Evolutionary conservation across 2,888 invertebrate species (phyloP).

Genomic region (Ophonus ardosiacus): DNA sequence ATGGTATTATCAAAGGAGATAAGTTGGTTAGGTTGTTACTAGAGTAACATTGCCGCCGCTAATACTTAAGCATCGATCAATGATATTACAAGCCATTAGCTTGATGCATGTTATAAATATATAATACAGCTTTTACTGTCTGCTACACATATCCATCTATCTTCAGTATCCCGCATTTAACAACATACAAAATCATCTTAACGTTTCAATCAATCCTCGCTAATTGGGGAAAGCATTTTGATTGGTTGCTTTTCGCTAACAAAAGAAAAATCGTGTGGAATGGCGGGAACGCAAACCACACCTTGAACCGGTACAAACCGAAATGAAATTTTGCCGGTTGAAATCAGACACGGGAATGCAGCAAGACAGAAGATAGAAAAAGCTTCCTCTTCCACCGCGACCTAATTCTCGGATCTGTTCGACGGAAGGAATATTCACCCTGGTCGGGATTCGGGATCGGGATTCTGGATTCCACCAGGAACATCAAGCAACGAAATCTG

Average conservation of each 20-base stretch:
- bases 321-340: constrained; percentile 53
- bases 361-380: constrained; percentile 51
- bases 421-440: constrained; percentile 8
- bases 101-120: neutral
- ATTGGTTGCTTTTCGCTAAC: neutral
- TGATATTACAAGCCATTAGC: neutral
- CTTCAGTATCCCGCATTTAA: too few species aligned
- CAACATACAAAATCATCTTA: neutral
- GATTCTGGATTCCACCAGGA: too few species aligned
- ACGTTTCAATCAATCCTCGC: neutral
- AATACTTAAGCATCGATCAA: neutral
- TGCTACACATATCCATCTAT: neutral
- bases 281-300: constrained; percentile 45
- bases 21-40: neutral
- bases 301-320: constrained; percentile 50
- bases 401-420: constrained; percentile 43
- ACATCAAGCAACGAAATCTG: too few species aligned
- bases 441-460: neutral
- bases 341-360: constrained; percentile 48
- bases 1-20: too few species aligned
- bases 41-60: neutral
- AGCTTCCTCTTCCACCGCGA: constrained; percentile 5
- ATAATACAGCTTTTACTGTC: neutral
- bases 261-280: constrained; percentile 24
- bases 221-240: constrained; percentile 33